These are phyloP conservation scores for Myotis daubentonii DNA, from an alignment of 2,797 vertebrate species.

Conservation along the genomic window DNA sequence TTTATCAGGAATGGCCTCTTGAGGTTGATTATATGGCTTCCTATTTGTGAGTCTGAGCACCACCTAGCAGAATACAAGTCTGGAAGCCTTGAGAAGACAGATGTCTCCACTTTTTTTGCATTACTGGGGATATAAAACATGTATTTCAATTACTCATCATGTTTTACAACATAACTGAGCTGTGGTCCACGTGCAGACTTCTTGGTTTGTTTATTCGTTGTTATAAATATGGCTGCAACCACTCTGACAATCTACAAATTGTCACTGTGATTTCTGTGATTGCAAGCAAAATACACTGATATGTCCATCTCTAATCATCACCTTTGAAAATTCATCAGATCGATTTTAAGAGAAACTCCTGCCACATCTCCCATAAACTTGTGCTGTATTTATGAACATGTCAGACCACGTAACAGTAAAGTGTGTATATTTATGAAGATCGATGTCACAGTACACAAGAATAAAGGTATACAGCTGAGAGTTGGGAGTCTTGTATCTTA, in stretches of 20 bases:
- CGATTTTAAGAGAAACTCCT: neutral
- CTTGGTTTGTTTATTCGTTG: slow-evolving; percentile 15
- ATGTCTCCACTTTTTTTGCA: neutral
- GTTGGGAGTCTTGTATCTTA: slow-evolving; percentile 52
- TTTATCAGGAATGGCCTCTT: neutral
- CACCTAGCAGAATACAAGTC: neutral
- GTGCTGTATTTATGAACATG: slow-evolving; percentile 25
- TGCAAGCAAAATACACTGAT: neutral
- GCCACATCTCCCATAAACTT: neutral
- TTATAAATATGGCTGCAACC: neutral
- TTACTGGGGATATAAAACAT: neutral
- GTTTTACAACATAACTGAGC: neutral
- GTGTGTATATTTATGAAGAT: slow-evolving; percentile 10
- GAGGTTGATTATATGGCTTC: neutral
- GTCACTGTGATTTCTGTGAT: neutral
- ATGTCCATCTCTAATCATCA: neutral
- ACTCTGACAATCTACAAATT: neutral
- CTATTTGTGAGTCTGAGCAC: neutral
- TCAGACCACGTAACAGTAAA: neutral
- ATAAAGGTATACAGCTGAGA: slow-evolving; percentile 38
- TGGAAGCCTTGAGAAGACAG: neutral
- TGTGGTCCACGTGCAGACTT: neutral
- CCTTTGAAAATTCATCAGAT: neutral
- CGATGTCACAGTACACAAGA: neutral
- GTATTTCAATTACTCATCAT: neutral